Percentiles rank a stretch among this genome's conserved stretches.
phyloP scores from a whole-genome alignment of 2,888 invertebrate genomes.

The Drosophila yooni region DNA sequence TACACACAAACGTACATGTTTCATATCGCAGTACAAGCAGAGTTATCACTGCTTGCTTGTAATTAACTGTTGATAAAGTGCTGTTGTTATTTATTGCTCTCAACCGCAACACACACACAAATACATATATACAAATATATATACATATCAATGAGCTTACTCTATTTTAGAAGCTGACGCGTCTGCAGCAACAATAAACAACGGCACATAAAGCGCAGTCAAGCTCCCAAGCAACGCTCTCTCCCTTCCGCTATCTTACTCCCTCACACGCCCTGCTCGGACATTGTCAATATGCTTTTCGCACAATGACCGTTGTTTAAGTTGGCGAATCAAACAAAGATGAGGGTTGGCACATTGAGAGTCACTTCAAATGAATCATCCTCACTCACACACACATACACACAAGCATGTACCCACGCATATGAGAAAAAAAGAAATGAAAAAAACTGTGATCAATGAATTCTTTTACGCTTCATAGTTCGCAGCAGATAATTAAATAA shows the following conservation, averaged over 20 bases:
- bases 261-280: conserved; percentile 12
- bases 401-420: conserved; percentile 28
- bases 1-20: conserved; percentile 6
- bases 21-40: background rate
- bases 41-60: conserved; percentile 32
- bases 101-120: conserved; percentile 10
- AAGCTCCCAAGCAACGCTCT: conserved; percentile 13
- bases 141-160: background rate
- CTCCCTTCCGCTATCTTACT: background rate
- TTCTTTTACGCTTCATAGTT: conserved; percentile 54
- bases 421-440: conserved; percentile 1
- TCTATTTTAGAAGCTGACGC: conserved; percentile 47
- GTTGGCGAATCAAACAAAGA: conserved; percentile 59
- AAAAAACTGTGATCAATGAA: conserved; percentile 69
- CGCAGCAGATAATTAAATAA: conserved; percentile 46
- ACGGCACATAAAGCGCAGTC: conserved; percentile 33
- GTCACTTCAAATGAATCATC: conserved; percentile 60
- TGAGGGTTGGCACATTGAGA: conserved; percentile 17
- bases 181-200: conserved; percentile 36
- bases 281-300: conserved; percentile 25
- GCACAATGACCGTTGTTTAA: conserved; percentile 63
- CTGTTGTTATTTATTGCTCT: conserved; percentile 37
- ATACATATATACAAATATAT: conserved; percentile 7
- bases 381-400: conserved; percentile 32
- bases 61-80: conserved; percentile 58